Evolutionary conservation across 2,888 invertebrate species (phyloP).

Genomic region (Drosophila colorata): DNA sequence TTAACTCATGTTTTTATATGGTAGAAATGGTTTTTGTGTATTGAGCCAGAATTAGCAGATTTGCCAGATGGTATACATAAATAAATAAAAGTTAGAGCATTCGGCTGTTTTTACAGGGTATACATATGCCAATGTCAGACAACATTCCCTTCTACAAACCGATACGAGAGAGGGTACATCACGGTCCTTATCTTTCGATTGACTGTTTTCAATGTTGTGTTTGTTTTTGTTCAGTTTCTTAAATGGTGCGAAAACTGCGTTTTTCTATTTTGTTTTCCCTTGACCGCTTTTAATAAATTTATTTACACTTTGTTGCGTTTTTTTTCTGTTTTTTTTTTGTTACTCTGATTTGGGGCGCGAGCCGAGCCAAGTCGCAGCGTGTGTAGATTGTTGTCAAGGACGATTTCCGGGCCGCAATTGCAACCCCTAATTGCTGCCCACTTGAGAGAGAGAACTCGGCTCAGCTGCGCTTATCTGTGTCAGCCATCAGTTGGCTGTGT

Average conservation of each 20-base stretch:
- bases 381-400: conserved; percentile 56
- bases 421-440: conserved; percentile 78
- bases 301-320: conserved; percentile 75
- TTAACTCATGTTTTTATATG: conserved; percentile 5
- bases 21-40: conserved; percentile 3
- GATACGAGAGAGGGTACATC: too few relatives aligned
- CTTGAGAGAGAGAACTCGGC: conserved; percentile 54
- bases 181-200: not conserved
- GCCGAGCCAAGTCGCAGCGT: conserved; percentile 26
- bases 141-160: not conserved
- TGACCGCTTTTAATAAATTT: conserved; percentile 67
- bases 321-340: conserved; percentile 36
- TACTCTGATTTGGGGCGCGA: conserved; percentile 61
- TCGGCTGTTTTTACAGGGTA: not conserved
- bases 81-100: not conserved
- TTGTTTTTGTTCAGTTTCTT: conserved; percentile 19
- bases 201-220: conserved; percentile 9
- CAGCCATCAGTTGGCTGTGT: conserved; percentile 63
- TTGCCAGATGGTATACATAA: not conserved
- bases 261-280: conserved; percentile 45
- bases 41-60: not conserved
- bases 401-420: conserved; percentile 52
- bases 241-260: conserved; percentile 71
- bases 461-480: conserved; percentile 70
- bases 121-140: not conserved